Percentiles rank a stretch among this genome's conserved stretches.
These are phyloP conservation scores for Pyrrhosoma nymphula DNA, from an alignment of 2,888 invertebrate genomes.

Conservation along the genomic window DNA sequence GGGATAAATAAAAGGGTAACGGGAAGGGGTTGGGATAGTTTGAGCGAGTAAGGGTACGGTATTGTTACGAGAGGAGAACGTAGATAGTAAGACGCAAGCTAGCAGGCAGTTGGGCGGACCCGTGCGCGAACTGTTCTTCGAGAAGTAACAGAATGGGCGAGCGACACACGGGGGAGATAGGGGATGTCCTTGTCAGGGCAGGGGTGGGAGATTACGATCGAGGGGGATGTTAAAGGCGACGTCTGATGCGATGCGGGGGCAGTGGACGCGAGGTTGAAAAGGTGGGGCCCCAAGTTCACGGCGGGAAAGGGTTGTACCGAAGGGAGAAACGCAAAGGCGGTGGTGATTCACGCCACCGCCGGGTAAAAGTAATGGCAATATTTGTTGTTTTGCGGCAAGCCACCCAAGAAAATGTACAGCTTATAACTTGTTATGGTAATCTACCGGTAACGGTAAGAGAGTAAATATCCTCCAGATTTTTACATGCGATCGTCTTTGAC, in stretches of 20 bases:
- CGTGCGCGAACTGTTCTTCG: too few relatives aligned
- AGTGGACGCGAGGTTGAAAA: neutral
- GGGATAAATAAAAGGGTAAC: too few relatives aligned
- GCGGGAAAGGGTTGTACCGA: too few relatives aligned
- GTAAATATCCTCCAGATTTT: too few relatives aligned
- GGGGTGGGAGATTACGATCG: conserved; percentile 25
- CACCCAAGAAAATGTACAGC: too few relatives aligned
- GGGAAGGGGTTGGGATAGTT: neutral
- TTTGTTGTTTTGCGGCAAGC: too few relatives aligned
- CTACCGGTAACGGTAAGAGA: too few relatives aligned
- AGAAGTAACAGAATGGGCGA: conserved; percentile 6
- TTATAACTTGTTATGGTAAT: too few relatives aligned
- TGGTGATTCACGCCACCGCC: too few relatives aligned
- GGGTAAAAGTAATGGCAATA: too few relatives aligned
- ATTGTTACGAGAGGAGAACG: neutral
- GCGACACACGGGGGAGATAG: neutral
- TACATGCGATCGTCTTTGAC: too few relatives aligned
- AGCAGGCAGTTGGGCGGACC: conserved; percentile 22
- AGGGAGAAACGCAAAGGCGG: too few relatives aligned
- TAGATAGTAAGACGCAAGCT: conserved; percentile 20
- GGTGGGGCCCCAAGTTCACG: neutral
- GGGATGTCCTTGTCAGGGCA: neutral
- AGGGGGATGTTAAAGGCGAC: neutral
- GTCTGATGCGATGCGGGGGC: neutral
- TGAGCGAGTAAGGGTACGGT: neutral